Base-by-base conservation (phyloP, 1,140 invertebrate species). In the Hestina assimilis region DNA sequence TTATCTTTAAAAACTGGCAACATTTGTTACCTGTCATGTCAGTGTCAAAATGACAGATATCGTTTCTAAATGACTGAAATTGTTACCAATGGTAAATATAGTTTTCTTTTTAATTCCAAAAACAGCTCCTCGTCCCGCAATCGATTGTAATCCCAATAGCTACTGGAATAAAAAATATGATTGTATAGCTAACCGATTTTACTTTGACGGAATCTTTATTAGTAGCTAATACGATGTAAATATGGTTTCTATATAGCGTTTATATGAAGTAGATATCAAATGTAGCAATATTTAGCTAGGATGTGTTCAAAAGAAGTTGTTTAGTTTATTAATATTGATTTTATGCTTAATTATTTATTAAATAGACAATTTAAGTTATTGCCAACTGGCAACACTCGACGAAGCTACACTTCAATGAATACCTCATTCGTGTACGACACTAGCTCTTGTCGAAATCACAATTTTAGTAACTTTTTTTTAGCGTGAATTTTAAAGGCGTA, bases 201-300 rank as follows among this genome's bases (percentile, higher is more conserved):
- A 64, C 65, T 80, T 75, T 75, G 66, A 67, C 61, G 61, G 63
- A 75, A 74, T 79, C 64, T 81, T 73, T 75, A 78, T 74, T 51
- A 57, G 56, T 81, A 81, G 75, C 69, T 46, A 79, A 80, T 83
- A 79, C 64, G 75, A 65, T 84, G 83, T 84, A 87, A 79, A 84
- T 77, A 73, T 79, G 65, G 68, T 81, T 83, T 83, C 66, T 79
- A 79, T 66, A 74, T 80, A 79, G 75, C 67, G 78, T 82, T 79
- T 83, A 69, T 84, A 83, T 75, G 65, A 60, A 69, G 51, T 74
- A 75, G 70, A 40, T 70, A 60, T 50, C 33, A 59, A 72, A 72
- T 62, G 72, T 83, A 85, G 82, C 72, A 77, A 77, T 78, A 80
- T 72, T 65, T 87, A 85, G 77, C 74, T 87, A 85, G 81, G 76